phyloP scores from a whole-genome alignment of 2,113 vertebrate species.

The Apistogramma diplotaenia region DNA sequence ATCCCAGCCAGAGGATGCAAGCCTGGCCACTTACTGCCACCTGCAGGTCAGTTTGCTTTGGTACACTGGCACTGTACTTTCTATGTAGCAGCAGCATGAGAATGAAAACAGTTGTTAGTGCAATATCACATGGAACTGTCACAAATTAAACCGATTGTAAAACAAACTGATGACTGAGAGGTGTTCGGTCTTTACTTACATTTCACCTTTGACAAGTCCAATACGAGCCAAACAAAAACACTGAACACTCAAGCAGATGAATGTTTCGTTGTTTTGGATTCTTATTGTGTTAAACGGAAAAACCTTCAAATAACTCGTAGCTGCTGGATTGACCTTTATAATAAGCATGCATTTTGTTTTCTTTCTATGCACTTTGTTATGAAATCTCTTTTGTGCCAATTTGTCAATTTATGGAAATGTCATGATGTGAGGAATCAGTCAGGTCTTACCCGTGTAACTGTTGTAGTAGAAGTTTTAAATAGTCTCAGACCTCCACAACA shows the following conservation, averaged over 20 bases:
- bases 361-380: background rate
- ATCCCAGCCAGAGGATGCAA: background rate
- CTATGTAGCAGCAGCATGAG: background rate
- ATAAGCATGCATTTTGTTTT: slow-evolving; percentile 60
- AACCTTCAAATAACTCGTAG: background rate
- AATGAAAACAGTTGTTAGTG: background rate
- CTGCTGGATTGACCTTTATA: background rate
- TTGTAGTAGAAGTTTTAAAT: slow-evolving; percentile 85
- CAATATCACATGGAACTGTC: background rate
- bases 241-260: background rate
- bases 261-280: background rate
- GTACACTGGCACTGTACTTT: background rate
- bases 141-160: background rate
- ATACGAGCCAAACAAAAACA: background rate
- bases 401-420: slow-evolving; percentile 72
- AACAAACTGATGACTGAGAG: background rate
- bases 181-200: background rate
- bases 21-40: slow-evolving; percentile 22
- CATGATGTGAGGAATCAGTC: slow-evolving; percentile 83
- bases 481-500: slow-evolving; percentile 81
- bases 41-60: slow-evolving; percentile 14
- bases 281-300: background rate
- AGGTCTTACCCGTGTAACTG: slow-evolving; percentile 86
- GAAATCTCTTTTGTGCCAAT: background rate
- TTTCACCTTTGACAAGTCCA: background rate